Evolutionary conservation across 1,140 invertebrate species (phyloP).

Genomic region (Helicoverpa armigera): DNA sequence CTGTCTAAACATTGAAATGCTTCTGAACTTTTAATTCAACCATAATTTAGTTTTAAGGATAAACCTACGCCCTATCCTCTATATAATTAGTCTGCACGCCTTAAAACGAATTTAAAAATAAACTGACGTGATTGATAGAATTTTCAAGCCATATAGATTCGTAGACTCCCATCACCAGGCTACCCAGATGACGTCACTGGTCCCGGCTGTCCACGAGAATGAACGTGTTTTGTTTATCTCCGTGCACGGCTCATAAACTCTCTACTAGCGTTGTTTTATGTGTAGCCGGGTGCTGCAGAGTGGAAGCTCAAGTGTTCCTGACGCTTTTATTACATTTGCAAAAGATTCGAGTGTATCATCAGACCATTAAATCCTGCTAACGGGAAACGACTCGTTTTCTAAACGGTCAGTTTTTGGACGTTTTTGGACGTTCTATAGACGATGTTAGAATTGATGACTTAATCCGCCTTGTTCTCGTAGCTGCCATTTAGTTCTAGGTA

Average conservation of each 20-base stretch:
- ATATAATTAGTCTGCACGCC: too few relatives aligned
- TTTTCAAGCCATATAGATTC: background rate
- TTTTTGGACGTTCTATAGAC: too few relatives aligned
- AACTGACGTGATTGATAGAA: background rate
- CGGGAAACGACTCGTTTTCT: too few relatives aligned
- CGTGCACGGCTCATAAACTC: constrained; percentile 10
- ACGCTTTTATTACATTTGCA: background rate
- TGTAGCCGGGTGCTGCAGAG: background rate
- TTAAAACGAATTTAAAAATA: too few relatives aligned
- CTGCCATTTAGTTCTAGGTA: too few relatives aligned
- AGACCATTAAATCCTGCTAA: background rate
- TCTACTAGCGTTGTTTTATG: constrained; percentile 22
- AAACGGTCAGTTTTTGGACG: too few relatives aligned
- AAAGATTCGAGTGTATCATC: constrained; percentile 6
- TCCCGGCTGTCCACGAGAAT: constrained; percentile 30
- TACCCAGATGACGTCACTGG: background rate
- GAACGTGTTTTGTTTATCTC: constrained; percentile 33
- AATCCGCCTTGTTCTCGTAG: too few relatives aligned
- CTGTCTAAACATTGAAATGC: background rate
- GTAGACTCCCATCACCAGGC: background rate
- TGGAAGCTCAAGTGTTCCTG: constrained; percentile 4
- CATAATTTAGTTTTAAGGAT: too few relatives aligned
- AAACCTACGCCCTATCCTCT: too few relatives aligned
- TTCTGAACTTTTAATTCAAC: too few relatives aligned
- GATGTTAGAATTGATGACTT: too few relatives aligned